These are phyloP conservation scores for Ctenosaura bakeri DNA, from an alignment of 2,797 vertebrate genomes.

Conservation along the genomic window DNA sequence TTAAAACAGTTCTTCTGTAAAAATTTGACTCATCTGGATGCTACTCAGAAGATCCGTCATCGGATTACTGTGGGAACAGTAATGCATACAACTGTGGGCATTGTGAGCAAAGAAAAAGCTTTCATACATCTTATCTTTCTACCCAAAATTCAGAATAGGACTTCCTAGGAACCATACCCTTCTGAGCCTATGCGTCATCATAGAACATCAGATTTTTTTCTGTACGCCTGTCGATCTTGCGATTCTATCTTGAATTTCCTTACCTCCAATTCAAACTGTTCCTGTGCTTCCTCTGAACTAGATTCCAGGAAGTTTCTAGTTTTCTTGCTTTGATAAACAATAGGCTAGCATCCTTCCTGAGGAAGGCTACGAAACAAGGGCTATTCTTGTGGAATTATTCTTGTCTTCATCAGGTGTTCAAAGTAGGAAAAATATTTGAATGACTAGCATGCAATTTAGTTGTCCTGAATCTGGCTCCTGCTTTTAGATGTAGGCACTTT, in stretches of 20 bases:
- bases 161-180: background rate
- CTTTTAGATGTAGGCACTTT: rapidly evolving
- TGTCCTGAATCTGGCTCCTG: background rate
- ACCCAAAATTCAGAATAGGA: background rate
- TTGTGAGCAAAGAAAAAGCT: background rate
- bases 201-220: rapidly evolving
- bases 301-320: conserved; percentile 46
- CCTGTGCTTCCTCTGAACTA: background rate
- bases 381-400: rapidly evolving
- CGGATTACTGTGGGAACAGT: background rate
- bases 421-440: background rate
- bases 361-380: background rate
- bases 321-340: background rate
- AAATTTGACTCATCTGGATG: background rate
- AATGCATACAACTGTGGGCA: background rate
- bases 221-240: background rate
- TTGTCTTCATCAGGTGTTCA: background rate
- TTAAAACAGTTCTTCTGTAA: no score
- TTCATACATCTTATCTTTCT: background rate
- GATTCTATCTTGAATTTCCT: background rate
- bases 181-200: rapidly evolving
- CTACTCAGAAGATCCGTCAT: background rate
- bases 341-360: rapidly evolving
- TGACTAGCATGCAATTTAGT: background rate
- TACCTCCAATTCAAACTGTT: background rate